Evolutionary conservation across 1,140 invertebrate genomes (phyloP).

Genomic region (Papilio polytes): DNA sequence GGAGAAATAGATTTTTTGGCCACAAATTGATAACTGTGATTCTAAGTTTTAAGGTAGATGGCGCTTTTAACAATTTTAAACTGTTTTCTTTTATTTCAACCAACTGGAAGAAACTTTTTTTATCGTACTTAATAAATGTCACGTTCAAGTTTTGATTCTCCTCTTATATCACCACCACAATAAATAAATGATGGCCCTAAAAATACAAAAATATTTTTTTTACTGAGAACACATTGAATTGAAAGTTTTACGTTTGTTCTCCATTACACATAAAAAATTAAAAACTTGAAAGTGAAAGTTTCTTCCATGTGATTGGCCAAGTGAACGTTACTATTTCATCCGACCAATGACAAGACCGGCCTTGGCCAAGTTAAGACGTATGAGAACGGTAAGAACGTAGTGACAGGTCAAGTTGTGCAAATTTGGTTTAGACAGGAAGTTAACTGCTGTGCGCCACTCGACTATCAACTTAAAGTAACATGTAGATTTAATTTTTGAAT

Average conservation of each 20-base stretch:
- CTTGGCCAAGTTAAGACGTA: conserved; percentile 31
- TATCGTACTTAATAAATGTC: too few species aligned
- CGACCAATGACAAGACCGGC: conserved; percentile 45
- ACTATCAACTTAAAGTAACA: neutral
- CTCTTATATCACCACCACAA: neutral
- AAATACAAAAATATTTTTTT: neutral
- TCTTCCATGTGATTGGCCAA: neutral
- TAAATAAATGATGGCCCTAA: neutral
- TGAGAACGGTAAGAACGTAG: conserved; percentile 39
- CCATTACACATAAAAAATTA: neutral
- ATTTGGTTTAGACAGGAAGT: conserved; percentile 48
- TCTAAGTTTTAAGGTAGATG: neutral
- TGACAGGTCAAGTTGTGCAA: conserved; percentile 48
- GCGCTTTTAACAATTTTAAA: neutral
- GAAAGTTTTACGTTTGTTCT: conserved; percentile 8
- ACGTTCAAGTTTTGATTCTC: too few species aligned
- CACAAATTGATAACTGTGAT: neutral
- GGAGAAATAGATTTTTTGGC: neutral
- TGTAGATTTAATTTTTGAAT: conserved; percentile 1
- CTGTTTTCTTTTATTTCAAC: neutral
- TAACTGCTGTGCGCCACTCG: conserved; percentile 42
- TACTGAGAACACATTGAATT: conserved; percentile 3
- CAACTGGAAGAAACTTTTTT: neutral
- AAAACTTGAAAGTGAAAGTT: conserved; percentile 37
- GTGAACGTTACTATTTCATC: neutral